Evolutionary conservation across 2,797 vertebrate species (phyloP).

Genomic region (Aldrovandia affinis): DNA sequence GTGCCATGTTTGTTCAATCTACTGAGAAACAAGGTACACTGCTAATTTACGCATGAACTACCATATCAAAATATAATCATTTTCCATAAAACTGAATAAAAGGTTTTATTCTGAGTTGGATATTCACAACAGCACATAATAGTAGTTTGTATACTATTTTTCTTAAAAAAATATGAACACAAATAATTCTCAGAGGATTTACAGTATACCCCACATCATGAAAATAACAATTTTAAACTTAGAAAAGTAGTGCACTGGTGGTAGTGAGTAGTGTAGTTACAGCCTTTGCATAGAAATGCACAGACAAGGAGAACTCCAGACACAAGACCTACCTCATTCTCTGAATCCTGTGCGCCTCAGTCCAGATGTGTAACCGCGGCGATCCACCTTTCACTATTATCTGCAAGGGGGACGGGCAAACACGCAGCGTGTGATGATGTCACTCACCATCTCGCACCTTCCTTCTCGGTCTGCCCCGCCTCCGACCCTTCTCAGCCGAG

Average conservation of each 20-base stretch:
- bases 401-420: neutral
- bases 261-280: too few relatives aligned
- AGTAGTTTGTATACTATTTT: too few relatives aligned
- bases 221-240: too few relatives aligned
- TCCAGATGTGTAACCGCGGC: neutral
- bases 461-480: neutral
- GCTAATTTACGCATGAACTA: neutral
- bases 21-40: neutral
- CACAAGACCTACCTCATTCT: neutral
- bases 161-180: too few relatives aligned
- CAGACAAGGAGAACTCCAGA: neutral
- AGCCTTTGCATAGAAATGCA: neutral
- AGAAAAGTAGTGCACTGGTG: too few relatives aligned
- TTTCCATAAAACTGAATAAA: neutral
- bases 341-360: neutral
- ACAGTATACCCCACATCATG: too few relatives aligned
- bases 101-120: too few relatives aligned
- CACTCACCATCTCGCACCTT: neutral
- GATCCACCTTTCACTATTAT: neutral
- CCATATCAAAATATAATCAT: neutral
- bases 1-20: neutral
- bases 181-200: too few relatives aligned
- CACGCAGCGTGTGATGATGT: neutral
- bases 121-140: too few relatives aligned
- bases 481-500: neutral